Base-by-base conservation (phyloP, 2,888 invertebrate genomes). In the Rugalucina vietnamica region DNA sequence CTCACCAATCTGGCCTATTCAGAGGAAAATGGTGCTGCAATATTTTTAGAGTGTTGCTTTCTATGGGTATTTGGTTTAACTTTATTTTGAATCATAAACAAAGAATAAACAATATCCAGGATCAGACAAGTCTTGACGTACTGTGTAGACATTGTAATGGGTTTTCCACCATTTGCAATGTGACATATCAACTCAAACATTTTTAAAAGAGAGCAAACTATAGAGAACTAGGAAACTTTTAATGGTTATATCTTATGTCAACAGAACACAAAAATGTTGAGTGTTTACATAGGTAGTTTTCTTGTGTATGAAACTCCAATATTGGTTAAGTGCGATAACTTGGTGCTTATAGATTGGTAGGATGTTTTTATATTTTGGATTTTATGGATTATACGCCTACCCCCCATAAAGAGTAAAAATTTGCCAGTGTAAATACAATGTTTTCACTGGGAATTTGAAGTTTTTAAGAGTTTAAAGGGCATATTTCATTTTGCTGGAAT, bases 321-420 rank as follows among this genome's bases (percentile, higher is more conserved):
- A 54, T 54, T 54, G 54, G n/a, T n/a, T 54, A 21, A 18, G n/a
- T 54, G n/a, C n/a, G 54, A 54, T 54, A 21, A 54, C 54, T 54
- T 54, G n/a, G n/a, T n/a, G 54, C 54, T 54, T 21, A 4, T n/a
- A 54, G 4, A n/a, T 54, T 54, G 54, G 10, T 21, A 54, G 54
- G 54, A 54, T 54, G 54, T 54, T 54, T 54, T 54, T n/a, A 54
- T 54, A 54, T 54, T 54, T 54, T 54, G n/a, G 54, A 54, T 18
- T 54, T 54, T 54, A 54, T n/a, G 54, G 54, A 54, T 54, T 54
- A n/a, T n/a, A 54, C 54, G 54, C n/a, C n/a, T 21, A 54, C 54
- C 54, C 54, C 54, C 54, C 54, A 54, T 54, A 54, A 54, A 54
- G 54, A 21, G 54, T 18, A 54, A 21, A 54, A 54, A 54, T 54